A percentile compares a stretch with the other conserved stretches of the same genome.
These are phyloP conservation scores for Pseudorhiza aurosa DNA, from an alignment of 30 jellyfish, hydroid and myxozoan species.

Conservation along the genomic window DNA sequence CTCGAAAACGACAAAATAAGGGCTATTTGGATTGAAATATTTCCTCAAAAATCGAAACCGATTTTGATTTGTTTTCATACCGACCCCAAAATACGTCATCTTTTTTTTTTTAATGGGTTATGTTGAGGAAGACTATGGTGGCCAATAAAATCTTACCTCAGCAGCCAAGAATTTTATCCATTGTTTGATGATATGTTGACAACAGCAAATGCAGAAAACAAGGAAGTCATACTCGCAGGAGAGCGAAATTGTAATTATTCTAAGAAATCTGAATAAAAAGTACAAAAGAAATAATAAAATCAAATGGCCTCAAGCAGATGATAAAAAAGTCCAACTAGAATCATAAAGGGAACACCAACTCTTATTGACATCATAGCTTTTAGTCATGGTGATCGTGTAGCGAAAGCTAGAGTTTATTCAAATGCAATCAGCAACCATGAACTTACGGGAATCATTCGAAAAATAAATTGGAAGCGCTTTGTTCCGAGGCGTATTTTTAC, in stretches of 20 bases:
- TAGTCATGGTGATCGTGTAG: constrained; percentile 25
- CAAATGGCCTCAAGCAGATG: constrained; percentile 24
- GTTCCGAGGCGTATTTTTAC: constrained; percentile 40
- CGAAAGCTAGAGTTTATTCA: constrained; percentile 30
- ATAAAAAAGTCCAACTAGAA: constrained; percentile 28
- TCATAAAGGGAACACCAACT: constrained; percentile 7
- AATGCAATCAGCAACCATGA: constrained; percentile 37
- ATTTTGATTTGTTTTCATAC: no score
- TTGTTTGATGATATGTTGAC: constrained; percentile 28
- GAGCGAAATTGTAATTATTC: constrained; percentile 5
- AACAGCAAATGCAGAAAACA: constrained; percentile 37
- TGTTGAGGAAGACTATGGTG: no score
- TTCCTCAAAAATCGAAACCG: no score
- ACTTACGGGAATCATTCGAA: neutral
- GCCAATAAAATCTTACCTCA: no score
- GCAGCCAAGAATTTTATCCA: constrained; percentile 9
- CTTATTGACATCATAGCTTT: constrained; percentile 31
- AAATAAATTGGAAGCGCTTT: constrained; percentile 15
- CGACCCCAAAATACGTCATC: no score
- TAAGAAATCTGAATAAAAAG: constrained; percentile 20
- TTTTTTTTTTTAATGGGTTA: no score
- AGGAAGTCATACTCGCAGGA: constrained; percentile 38
- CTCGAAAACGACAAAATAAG: no score
- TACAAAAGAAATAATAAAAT: constrained; percentile 15
- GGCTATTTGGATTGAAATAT: no score